phyloP scores from a whole-genome alignment of 1,140 invertebrate genomes.

The Pemphigus obesinymphae region DNA sequence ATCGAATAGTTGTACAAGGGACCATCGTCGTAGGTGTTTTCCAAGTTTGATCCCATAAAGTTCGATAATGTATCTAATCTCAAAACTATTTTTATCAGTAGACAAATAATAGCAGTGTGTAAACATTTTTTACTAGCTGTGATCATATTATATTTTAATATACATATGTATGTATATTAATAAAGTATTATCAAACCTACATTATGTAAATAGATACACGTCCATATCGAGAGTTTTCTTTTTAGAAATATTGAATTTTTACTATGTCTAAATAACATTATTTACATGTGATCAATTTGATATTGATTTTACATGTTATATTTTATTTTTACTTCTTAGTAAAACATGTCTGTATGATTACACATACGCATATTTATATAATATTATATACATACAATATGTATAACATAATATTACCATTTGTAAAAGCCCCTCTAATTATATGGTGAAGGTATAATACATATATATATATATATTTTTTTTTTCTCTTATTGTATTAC shows the following conservation, averaged over 20 bases:
- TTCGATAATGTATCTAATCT: not conserved
- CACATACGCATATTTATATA: not conserved
- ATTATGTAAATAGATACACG: not conserved
- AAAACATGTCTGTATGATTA: not conserved
- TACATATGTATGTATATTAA: not conserved
- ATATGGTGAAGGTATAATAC: conserved; percentile 15
- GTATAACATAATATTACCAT: not conserved
- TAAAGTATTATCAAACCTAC: not conserved
- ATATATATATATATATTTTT: not conserved
- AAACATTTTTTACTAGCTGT: not conserved
- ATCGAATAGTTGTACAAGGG: not conserved
- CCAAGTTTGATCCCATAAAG: not conserved
- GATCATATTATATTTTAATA: not conserved
- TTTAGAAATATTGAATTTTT: not conserved
- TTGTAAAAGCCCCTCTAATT: not conserved
- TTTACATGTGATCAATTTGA: not conserved
- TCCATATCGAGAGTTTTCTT: not conserved
- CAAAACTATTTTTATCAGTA: conserved; percentile 10
- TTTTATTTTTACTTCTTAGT: not conserved
- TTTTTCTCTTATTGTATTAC: not conserved
- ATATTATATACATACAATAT: not conserved
- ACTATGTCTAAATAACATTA: not conserved
- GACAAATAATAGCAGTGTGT: not conserved
- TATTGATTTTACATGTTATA: not conserved
- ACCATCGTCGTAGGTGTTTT: not conserved